These are phyloP conservation scores for Achatina immaculata DNA, from an alignment of 1,140 invertebrate species.

Conservation along the genomic window DNA sequence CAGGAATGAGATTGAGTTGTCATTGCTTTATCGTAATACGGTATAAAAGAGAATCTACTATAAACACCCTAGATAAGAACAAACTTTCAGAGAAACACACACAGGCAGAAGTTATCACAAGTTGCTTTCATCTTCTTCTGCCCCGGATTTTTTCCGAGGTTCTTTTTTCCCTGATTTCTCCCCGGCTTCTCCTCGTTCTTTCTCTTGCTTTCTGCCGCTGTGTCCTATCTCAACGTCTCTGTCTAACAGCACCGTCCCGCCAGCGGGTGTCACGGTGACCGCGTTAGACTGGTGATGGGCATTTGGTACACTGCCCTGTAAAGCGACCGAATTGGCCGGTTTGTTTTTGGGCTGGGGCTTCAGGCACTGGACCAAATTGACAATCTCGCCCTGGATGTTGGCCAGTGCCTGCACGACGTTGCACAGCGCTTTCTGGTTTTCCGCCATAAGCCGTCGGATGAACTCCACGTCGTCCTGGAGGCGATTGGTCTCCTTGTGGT, in stretches of 20 bases:
- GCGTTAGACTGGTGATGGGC: slow-evolving; percentile 13
- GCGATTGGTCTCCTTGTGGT: slow-evolving; percentile 64
- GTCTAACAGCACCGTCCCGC: background rate
- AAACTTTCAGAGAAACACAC: no score
- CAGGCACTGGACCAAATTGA: slow-evolving; percentile 65
- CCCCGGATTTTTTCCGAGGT: slow-evolving; percentile 25
- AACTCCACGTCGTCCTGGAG: slow-evolving; percentile 70
- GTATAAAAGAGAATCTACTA: no score
- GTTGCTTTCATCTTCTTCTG: slow-evolving; percentile 48
- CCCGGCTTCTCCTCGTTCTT: slow-evolving; percentile 4
- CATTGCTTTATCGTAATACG: no score
- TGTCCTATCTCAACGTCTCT: background rate
- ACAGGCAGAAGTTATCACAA: slow-evolving; percentile 43
- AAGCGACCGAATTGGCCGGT: slow-evolving; percentile 3
- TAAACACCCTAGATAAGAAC: no score
- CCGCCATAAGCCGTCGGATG: slow-evolving; percentile 66
- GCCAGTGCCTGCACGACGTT: slow-evolving; percentile 68
- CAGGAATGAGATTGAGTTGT: no score
- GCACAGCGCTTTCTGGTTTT: slow-evolving; percentile 70
- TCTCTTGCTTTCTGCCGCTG: background rate
- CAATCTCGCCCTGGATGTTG: slow-evolving; percentile 69
- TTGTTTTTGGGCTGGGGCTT: slow-evolving; percentile 48
- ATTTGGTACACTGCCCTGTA: slow-evolving; percentile 12
- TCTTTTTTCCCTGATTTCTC: background rate
- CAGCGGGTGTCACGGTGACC: background rate